A percentile compares a stretch with the other conserved stretches of the same genome.
These are phyloP conservation scores for Drosophila maculinotata DNA, from an alignment of 2,888 invertebrate genomes.

Conservation along the genomic window DNA sequence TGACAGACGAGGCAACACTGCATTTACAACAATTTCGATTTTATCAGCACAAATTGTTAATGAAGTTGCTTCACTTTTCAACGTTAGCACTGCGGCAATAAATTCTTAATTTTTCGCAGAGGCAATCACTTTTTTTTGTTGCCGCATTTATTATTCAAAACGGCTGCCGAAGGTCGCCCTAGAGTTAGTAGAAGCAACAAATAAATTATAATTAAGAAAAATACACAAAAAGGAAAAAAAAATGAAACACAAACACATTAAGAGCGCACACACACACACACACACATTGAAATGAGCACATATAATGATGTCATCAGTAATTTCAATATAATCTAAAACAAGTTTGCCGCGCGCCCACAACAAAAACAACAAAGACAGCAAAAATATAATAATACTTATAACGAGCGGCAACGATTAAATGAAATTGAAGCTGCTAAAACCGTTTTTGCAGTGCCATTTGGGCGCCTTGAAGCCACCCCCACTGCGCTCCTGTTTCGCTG, in stretches of 20 bases:
- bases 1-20: constrained; percentile 7
- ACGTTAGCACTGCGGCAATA: constrained; percentile 1
- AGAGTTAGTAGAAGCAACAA: constrained; percentile 69
- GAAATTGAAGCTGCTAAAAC: constrained; percentile 34
- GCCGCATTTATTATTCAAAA: constrained; percentile 21
- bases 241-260: constrained; percentile 30
- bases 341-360: constrained; percentile 55
- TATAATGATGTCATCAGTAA: constrained; percentile 73
- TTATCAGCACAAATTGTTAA: constrained; percentile 30
- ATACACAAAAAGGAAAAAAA: constrained; percentile 29
- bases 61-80: constrained; percentile 25
- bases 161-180: constrained; percentile 61
- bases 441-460: neutral
- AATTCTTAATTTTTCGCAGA: constrained; percentile 29
- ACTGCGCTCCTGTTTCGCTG: constrained; percentile 48
- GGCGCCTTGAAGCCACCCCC: constrained; percentile 13
- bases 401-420: constrained; percentile 31
- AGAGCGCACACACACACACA: constrained; percentile 21
- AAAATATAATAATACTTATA: neutral
- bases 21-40: constrained; percentile 13
- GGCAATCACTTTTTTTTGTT: constrained; percentile 43
- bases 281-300: constrained; percentile 56
- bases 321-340: constrained; percentile 71
- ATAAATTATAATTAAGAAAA: constrained; percentile 73
- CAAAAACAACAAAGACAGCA: constrained; percentile 13